These are phyloP conservation scores for Mareca penelope DNA, from an alignment of 2,797 vertebrate genomes.

Conservation along the genomic window DNA sequence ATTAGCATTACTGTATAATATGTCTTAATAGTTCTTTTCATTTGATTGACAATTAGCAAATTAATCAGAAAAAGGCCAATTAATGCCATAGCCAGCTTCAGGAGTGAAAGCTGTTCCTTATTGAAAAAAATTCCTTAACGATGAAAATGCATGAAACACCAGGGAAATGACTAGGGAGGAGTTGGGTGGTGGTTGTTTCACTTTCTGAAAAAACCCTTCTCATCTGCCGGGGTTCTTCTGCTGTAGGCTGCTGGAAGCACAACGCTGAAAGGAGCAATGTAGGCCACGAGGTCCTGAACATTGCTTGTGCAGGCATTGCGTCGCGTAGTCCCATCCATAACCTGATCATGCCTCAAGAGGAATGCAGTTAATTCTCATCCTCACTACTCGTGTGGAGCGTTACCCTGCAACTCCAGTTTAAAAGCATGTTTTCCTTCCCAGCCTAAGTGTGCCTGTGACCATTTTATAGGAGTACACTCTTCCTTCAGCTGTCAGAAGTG, in stretches of 20 bases:
- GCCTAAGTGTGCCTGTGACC: fast-evolving
- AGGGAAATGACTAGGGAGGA: neutral
- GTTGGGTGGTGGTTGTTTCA: neutral
- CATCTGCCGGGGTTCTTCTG: neutral
- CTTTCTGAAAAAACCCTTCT: neutral
- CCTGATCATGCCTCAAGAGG: neutral
- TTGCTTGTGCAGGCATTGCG: neutral
- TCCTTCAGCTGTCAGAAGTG: conserved; percentile 5
- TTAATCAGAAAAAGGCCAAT: neutral
- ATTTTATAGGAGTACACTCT: neutral
- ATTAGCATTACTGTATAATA: conserved; percentile 8
- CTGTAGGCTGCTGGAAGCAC: neutral
- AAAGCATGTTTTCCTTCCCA: neutral
- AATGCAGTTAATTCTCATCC: neutral
- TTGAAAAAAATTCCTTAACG: neutral
- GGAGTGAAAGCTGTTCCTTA: conserved; percentile 7
- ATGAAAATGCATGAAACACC: neutral
- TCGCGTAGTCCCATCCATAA: neutral
- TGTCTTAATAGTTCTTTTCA: conserved; percentile 9
- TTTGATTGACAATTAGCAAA: conserved; percentile 46
- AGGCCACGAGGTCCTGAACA: fast-evolving
- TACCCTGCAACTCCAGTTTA: neutral
- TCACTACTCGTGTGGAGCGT: neutral
- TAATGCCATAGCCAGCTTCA: conserved; percentile 22
- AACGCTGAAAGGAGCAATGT: neutral